Conservation (phyloP, 2,888 invertebrate genomes). For the Sinohyriopsis cumingii region DNA sequence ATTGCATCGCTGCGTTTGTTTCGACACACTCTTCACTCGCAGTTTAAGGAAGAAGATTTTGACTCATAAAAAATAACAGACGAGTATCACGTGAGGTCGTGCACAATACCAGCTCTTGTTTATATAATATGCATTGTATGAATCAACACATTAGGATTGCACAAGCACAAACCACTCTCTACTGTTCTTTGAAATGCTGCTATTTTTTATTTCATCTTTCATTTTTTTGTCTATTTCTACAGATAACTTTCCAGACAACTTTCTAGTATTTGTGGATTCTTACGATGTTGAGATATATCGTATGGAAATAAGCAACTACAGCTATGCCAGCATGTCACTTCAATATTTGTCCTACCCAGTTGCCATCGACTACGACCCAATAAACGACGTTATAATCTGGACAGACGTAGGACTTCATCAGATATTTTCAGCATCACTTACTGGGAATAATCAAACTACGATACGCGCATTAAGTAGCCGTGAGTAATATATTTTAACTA, state of each 20-base stretch:
- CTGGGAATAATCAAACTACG: constrained; percentile 40
- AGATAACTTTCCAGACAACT: constrained; percentile 50
- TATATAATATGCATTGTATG: no score
- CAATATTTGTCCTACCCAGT: constrained; percentile 79
- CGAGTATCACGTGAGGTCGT: no score
- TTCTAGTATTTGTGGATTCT: constrained; percentile 59
- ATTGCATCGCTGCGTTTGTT: no score
- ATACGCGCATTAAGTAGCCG: constrained; percentile 40
- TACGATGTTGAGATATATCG: constrained; percentile 80
- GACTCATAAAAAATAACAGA: no score
- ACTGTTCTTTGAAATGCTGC: no score
- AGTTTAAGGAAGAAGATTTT: no score
- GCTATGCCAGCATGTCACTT: constrained; percentile 46
- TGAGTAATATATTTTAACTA: constrained; percentile 14
- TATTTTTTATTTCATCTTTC: no score
- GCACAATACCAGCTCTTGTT: no score
- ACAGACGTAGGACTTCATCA: constrained; percentile 79
- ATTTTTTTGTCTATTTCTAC: neutral
- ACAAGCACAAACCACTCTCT: no score
- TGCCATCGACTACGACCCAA: constrained; percentile 88
- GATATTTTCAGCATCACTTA: constrained; percentile 47
- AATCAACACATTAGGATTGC: no score
- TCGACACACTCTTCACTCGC: no score
- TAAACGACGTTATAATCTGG: constrained; percentile 82
- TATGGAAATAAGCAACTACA: constrained; percentile 80